Evolutionary conservation across 2,888 invertebrate species (phyloP).

Genomic region (Bellardia bayeri): DNA sequence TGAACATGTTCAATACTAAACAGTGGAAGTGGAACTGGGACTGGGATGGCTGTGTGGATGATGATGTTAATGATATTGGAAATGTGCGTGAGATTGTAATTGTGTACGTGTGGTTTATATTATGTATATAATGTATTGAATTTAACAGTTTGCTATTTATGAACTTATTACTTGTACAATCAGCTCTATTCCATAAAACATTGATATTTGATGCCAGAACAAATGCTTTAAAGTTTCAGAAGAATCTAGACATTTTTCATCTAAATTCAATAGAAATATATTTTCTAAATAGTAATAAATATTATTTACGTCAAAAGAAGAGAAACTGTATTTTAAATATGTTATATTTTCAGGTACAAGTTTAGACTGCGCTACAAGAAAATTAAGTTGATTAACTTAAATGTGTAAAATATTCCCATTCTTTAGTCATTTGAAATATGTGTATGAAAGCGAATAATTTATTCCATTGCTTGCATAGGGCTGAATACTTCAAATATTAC

Average conservation of each 20-base stretch:
- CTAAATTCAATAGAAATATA: too few relatives aligned
- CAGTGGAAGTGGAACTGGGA: background rate
- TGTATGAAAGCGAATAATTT: background rate
- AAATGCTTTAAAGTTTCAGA: too few relatives aligned
- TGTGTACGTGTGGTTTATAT: slow-evolving; percentile 55
- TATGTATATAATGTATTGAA: slow-evolving; percentile 63
- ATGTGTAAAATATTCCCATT: too few relatives aligned
- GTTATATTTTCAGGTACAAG: too few relatives aligned
- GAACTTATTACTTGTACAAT: background rate
- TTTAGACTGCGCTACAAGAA: too few relatives aligned
- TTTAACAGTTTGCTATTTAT: slow-evolving; percentile 49
- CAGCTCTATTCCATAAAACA: slow-evolving; percentile 4
- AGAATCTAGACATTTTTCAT: too few relatives aligned
- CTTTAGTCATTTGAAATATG: too few relatives aligned
- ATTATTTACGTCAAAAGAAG: too few relatives aligned
- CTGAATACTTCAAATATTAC: background rate
- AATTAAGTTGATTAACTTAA: too few relatives aligned
- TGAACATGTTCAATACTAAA: slow-evolving; percentile 23
- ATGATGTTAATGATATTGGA: slow-evolving; percentile 2
- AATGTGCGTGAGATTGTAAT: slow-evolving; percentile 55
- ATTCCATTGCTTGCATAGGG: background rate
- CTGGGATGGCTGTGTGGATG: background rate
- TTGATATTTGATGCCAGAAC: background rate
- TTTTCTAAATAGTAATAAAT: too few relatives aligned
- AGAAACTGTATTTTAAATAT: too few relatives aligned